Base-by-base conservation (phyloP, 2,888 invertebrate genomes). In the Hydrotaea cyrtoneurina region DNA sequence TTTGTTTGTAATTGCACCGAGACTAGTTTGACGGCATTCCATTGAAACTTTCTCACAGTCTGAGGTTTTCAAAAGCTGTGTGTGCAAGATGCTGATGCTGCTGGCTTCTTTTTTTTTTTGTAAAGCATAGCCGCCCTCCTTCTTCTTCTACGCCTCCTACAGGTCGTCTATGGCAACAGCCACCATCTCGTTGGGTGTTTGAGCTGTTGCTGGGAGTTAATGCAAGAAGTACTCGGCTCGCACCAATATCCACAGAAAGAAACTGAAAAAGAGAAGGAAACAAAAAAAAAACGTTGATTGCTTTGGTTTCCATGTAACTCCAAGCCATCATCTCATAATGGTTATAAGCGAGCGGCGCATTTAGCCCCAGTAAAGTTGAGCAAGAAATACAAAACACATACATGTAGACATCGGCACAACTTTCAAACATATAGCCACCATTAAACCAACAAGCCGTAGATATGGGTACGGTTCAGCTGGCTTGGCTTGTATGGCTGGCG, bases 11-110 rank as follows among this genome's bases (percentile, higher is more conserved):
- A 83, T 83, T 82, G 66, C 86, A 86, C 82, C 80, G 86, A 89
- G 89, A 77, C 85, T 88, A 86, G 92, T 90, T 90, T 89, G 91
- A 92, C 92, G 89, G 91, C 92, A 92, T 92, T 92, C 92, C 92
- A 92, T 90, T 90, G 90, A 91, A 92, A 91, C 92, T 92, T 92
- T 91, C 92, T 92, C 92, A 92, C 91, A 92, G 91, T 91, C 87
- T 80, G 86, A 86, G 86, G 86, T 82, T 84, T 85, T 80, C 86
- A 82, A 83, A 83, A 85, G 86, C 80, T 57, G 66, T 69, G 66
- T 69, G 59, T 75, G 59, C 59, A 71, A 81, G 74, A 64, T 85
- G 84, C 74, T 81, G 80, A 53, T 75, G 75, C n/a, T 53, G 71
- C 62, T 17, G 75, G 50, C 59, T 31, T 31, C 7, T 31, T 31